Evolutionary conservation across 2,797 vertebrate genomes (phyloP), one percentile per base, ranked within the genome.

Genomic region (Diplodus sargus): DNA sequence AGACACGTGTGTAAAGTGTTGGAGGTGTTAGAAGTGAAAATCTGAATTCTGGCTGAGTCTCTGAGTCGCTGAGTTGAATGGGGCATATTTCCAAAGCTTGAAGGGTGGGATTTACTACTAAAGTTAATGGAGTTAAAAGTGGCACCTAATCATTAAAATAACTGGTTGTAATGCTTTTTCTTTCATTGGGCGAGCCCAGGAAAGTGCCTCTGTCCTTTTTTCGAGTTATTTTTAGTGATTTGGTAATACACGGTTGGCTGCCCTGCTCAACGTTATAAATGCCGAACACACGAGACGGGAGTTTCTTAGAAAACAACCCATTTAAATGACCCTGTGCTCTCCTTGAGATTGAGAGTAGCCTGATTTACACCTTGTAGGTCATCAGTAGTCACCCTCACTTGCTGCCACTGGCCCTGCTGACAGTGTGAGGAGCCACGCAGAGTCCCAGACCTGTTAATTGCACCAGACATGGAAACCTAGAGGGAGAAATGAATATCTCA

Each of bases 401-500:
- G 47, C 78, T 68, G 74, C 69, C 84, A 74, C 81, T 59, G 68
- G 66, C 79, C 82, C 60, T 79, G 62, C 75, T 76, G 76, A 77
- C 20, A 62, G 83, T 76, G 85, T 73, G 71, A 85, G 78, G 77
- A 86, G 81, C 79, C 87, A 83, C 69, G 34, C 73, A 48, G 67
- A 89, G 85, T 79, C 89, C 83, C 88, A 82, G 81, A 91, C 90
- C 86, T 86, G 90, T 87, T 94, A 92, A 94, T 92, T 91, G 89
- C 86, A 90, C 79, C 85, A 87, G 91, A 92, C 92, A 87, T 86
- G 89, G 88, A 90, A 88, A 91, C 85, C 89, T 81, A 85, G 84
- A 90, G 94, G 92, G 92, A 89, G 88, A 91, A 92, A 93, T 93
- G 91, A 93, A 93, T 92, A 86, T 93, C 89, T 91, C 84, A 91